Base-by-base conservation (phyloP, 2,888 invertebrate genomes). In the Xiphydria camelus region DNA sequence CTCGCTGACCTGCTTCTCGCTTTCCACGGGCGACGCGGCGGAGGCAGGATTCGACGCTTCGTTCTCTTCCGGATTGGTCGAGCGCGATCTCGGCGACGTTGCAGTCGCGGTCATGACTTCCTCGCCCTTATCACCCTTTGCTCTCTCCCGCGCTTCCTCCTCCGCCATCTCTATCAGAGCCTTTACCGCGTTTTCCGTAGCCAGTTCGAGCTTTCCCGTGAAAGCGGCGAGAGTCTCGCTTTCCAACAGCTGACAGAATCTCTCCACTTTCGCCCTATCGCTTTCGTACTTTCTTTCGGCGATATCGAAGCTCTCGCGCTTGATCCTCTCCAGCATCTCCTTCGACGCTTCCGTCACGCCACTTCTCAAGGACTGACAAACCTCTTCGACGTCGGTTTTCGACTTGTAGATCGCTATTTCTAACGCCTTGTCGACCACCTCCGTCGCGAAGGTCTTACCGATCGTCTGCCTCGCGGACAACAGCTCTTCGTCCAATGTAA, bases 151-250 rank as follows among this genome's bases (percentile, higher is more conserved):
- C 1, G 70, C 70, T 35, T 75, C 75, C 3, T 75, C 75, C 35
- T 75, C 75, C 0, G 75, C 74, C 71, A 73, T 75, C 45, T 75
- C 75, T 4, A 75, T 67, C 1, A 75, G 40, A 1, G 75, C 75
- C 34, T 75, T 75, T 0, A 75, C 69, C 0, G 75, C 75, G 21
- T 74, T 72, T 5, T 75, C 75, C 2, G 75, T 75, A 0, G 73
- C 75, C 36, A 66, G 68, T 21, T 74, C 73, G 45, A 73, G 60
- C 21, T 75, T 70, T 0, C 68, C 63, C 3, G 64, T 62, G 31
- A 75, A 75, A 2, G 70, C 69, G 9, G 56, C 40, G 0, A 66
- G 55, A 0, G 73, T 74, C 41, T 74, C 70, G 2, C 53, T 51
- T 22, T 69, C 68, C 36, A 75, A 39, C 26, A 70, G 36, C 35